Conservation (phyloP, 1,140 invertebrate genomes). For the Trichomalopsis sarcophagae region DNA sequence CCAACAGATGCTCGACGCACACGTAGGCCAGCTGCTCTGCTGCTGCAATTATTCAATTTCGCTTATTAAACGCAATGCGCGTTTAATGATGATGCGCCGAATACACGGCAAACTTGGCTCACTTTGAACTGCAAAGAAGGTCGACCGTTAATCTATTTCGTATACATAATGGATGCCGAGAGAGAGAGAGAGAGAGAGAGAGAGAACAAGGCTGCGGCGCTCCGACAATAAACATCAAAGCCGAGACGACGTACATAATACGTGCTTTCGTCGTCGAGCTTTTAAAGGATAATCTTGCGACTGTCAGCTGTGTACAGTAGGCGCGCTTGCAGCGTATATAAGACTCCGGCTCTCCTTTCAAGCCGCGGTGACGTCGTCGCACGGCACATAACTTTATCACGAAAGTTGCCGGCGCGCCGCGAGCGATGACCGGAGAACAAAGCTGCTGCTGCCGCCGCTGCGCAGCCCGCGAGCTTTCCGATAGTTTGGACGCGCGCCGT, state of each 20-base stretch:
- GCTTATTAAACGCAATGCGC: too few species aligned
- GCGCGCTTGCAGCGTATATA: background rate
- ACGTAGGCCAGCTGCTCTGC: too few species aligned
- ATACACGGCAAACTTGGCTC: too few species aligned
- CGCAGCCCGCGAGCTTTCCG: conserved; percentile 29
- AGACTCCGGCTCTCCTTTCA: background rate
- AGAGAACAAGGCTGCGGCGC: background rate
- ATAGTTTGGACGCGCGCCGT: conserved; percentile 25
- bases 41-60: too few species aligned
- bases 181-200: too few species aligned
- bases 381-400: conserved; percentile 43
- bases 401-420: conserved; percentile 21
- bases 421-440: conserved; percentile 39
- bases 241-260: background rate
- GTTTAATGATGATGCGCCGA: too few species aligned
- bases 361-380: background rate
- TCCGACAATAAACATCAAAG: background rate
- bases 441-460: background rate
- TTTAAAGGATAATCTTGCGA: conserved; percentile 44
- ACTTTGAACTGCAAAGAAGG: too few species aligned
- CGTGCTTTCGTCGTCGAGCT: background rate
- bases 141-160: too few species aligned
- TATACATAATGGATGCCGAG: background rate
- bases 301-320: background rate
- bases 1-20: too few species aligned